Percentiles rank a stretch among this genome's conserved stretches.
These are phyloP conservation scores for Meliscaeva auricollis DNA, from an alignment of 2,888 invertebrate genomes.

Conservation along the genomic window DNA sequence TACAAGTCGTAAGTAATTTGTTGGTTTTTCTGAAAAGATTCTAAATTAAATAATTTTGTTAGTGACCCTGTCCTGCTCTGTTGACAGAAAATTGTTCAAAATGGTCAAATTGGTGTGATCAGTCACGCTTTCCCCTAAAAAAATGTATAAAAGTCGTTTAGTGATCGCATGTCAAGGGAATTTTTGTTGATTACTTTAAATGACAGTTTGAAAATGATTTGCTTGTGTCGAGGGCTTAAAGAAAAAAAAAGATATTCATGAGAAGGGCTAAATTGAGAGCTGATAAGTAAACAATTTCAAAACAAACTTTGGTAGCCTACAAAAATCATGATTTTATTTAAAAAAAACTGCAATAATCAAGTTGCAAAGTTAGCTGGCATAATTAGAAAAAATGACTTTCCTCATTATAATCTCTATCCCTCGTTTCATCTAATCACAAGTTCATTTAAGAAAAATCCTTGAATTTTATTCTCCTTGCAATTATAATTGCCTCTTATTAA, in stretches of 20 bases:
- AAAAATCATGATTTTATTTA: no score
- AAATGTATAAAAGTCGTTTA: not conserved
- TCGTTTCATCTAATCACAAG: not conserved
- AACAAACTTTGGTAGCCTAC: no score
- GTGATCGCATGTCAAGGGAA: not conserved
- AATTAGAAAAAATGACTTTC: no score
- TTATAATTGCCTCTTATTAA: slow-evolving; percentile 3
- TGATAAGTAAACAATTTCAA: no score
- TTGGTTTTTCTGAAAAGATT: not conserved
- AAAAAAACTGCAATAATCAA: no score
- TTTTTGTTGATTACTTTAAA: not conserved
- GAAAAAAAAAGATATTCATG: no score
- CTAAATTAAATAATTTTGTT: not conserved
- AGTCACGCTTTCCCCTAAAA: slow-evolving; percentile 38
- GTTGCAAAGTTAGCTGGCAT: no score
- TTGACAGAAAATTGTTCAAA: slow-evolving; percentile 39
- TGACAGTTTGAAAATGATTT: not conserved
- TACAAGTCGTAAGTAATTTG: not conserved
- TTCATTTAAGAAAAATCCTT: not conserved
- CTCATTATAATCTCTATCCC: not conserved
- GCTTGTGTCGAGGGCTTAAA: no score
- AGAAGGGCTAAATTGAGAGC: no score
- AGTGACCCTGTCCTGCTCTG: not conserved
- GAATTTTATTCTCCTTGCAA: not conserved
- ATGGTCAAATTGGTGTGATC: slow-evolving; percentile 36